Conservation (phyloP, 2,113 vertebrate species). For the Hemichromis elongatus region DNA sequence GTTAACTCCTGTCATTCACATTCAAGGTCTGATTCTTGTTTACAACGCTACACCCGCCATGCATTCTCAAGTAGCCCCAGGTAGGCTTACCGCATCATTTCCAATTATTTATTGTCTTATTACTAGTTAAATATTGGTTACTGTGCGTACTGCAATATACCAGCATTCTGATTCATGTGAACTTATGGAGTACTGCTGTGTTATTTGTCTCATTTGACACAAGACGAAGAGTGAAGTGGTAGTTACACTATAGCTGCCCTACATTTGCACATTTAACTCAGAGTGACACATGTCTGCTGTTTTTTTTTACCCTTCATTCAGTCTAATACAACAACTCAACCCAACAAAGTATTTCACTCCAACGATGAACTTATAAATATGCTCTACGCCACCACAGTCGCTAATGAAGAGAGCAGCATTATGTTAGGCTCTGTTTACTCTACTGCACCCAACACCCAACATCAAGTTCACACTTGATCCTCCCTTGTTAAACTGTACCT, state of each 20-base stretch:
- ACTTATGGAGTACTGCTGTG: neutral
- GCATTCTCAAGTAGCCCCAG: neutral
- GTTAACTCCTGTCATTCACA: neutral
- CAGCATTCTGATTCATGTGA: neutral
- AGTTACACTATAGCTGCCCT: neutral
- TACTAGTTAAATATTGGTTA: neutral
- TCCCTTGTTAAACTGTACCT: neutral
- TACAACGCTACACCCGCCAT: neutral
- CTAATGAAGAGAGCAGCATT: neutral
- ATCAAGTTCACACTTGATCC: neutral
- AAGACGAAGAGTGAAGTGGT: neutral
- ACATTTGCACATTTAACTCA: neutral
- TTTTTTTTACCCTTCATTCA: neutral
- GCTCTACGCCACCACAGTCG: neutral
- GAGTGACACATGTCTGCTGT: neutral
- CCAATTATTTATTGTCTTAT: neutral
- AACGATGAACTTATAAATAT: neutral
- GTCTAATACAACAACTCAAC: neutral
- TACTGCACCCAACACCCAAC: neutral
- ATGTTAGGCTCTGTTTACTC: neutral
- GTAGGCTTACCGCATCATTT: neutral
- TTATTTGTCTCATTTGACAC: neutral
- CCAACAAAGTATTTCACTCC: neutral
- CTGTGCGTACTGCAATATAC: neutral
- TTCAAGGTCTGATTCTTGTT: slow-evolving; percentile 18